Conservation (phyloP, 2,888 invertebrate species). For the Scaptomyza cyrtandrae region DNA sequence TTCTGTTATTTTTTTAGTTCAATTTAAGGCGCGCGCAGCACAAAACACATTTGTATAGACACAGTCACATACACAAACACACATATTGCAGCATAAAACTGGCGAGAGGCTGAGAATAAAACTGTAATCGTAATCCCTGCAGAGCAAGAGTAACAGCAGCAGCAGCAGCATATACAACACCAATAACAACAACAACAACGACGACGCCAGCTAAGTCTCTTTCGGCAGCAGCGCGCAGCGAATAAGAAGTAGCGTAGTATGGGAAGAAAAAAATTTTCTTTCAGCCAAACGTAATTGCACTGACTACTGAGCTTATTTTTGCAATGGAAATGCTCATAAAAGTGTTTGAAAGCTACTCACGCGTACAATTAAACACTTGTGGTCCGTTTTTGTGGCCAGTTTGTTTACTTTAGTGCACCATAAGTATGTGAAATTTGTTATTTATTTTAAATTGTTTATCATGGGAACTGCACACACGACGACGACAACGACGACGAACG, state of each 20-base stretch:
- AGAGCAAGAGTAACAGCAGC: constrained; percentile 54
- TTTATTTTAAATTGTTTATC: constrained; percentile 77
- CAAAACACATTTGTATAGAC: constrained; percentile 37
- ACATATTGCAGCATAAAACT: constrained; percentile 70
- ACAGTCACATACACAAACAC: constrained; percentile 21
- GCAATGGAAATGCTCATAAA: constrained; percentile 49
- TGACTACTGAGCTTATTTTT: constrained; percentile 35
- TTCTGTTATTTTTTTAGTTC: constrained; percentile 42
- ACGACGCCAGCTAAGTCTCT: constrained; percentile 54
- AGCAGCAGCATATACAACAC: constrained; percentile 50
- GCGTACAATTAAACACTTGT: constrained; percentile 54
- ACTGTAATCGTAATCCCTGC: constrained; percentile 70
- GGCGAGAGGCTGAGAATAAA: constrained; percentile 68
- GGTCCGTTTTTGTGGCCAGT: constrained; percentile 48
- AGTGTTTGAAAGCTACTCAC: constrained; percentile 66
- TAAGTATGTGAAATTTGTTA: constrained; percentile 63
- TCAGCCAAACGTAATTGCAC: constrained; percentile 69
- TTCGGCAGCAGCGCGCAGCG: constrained; percentile 59
- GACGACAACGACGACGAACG: constrained; percentile 56
- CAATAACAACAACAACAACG: constrained; percentile 50
- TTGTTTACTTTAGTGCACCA: constrained; percentile 57
- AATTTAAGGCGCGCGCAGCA: constrained; percentile 75
- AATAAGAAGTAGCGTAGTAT: constrained; percentile 59
- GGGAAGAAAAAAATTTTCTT: constrained; percentile 63
- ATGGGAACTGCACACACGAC: constrained; percentile 70